Conservation (phyloP, 2,113 vertebrate genomes). For the Antennarius striatus region DNA sequence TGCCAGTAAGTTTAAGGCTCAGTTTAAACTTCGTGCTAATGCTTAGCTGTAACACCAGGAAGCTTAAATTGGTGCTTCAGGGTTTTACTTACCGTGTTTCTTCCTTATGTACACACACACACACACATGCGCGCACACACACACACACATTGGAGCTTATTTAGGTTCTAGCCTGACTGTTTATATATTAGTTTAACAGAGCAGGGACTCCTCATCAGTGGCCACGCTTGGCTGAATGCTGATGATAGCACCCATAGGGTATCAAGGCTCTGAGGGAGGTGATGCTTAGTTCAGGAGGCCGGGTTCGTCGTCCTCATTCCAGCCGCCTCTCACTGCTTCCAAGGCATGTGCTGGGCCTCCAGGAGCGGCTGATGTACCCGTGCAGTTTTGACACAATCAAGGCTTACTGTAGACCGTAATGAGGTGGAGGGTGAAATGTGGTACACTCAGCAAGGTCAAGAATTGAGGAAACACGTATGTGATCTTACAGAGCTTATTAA, state of each 20-base stretch:
- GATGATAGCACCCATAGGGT: slow-evolving; percentile 56
- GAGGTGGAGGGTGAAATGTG: slow-evolving; percentile 24
- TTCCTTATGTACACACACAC: slow-evolving; percentile 1
- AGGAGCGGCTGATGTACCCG: slow-evolving; percentile 45
- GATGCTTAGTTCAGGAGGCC: slow-evolving; percentile 56
- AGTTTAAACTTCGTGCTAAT: slow-evolving; percentile 40
- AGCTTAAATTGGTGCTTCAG: slow-evolving; percentile 13
- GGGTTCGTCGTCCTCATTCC: slow-evolving; percentile 17
- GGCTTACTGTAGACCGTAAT: slow-evolving; percentile 27
- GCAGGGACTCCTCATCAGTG: slow-evolving; percentile 53
- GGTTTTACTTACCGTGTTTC: slow-evolving; percentile 28
- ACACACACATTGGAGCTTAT: slow-evolving; percentile 35
- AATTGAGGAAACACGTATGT: background rate
- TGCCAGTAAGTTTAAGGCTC: slow-evolving; percentile 53
- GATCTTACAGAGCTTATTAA: background rate
- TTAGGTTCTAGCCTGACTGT: slow-evolving; percentile 43
- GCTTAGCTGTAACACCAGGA: slow-evolving; percentile 29
- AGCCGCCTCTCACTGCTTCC: slow-evolving; percentile 28
- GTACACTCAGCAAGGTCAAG: slow-evolving; percentile 3
- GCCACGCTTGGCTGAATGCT: slow-evolving; percentile 50
- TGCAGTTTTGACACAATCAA: slow-evolving; percentile 30
- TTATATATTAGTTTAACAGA: slow-evolving; percentile 62
- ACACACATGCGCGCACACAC: background rate
- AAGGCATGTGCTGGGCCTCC: slow-evolving; percentile 33
- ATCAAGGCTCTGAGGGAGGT: slow-evolving; percentile 46